Conservation (phyloP, 1,140 invertebrate genomes). For the Leptestheria dahalacensis region DNA sequence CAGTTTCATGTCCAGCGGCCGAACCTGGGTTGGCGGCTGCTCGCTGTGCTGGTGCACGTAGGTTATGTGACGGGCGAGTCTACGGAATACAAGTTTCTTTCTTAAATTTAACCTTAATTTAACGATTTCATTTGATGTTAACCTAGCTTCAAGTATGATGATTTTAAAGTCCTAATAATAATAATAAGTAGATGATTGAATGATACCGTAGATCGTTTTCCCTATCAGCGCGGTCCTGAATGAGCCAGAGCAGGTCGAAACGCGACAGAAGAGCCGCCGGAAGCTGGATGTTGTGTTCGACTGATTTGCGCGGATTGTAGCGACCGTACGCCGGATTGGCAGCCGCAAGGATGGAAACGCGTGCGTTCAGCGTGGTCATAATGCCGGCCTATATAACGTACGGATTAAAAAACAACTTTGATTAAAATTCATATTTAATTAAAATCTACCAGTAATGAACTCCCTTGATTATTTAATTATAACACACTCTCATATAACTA, state of each 20-base stretch:
- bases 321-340: conserved; percentile 97
- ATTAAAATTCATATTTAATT: too few relatives aligned
- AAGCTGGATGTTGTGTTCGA: conserved; percentile 95
- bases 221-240: conserved; percentile 83
- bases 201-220: conserved; percentile 71
- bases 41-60: conserved; percentile 87
- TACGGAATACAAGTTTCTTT: too few relatives aligned
- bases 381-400: conserved; percentile 87
- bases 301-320: conserved; percentile 86
- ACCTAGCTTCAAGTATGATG: too few relatives aligned
- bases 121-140: too few relatives aligned
- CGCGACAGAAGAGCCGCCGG: conserved; percentile 94
- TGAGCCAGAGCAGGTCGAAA: conserved; percentile 95
- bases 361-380: conserved; percentile 91
- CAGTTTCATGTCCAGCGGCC: conserved; percentile 79
- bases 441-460: too few relatives aligned
- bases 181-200: conserved; percentile 8
- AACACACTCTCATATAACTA: background rate
- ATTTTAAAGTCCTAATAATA: too few relatives aligned
- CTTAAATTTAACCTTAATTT: too few relatives aligned
- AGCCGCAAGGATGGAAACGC: conserved; percentile 93
- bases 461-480: too few relatives aligned
- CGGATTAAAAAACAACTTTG: too few relatives aligned
- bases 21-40: conserved; percentile 60
- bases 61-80: conserved; percentile 91